These are phyloP conservation scores for Dicerorhinus sumatrensis DNA, from an alignment of 2,113 vertebrate species.

Conservation along the genomic window DNA sequence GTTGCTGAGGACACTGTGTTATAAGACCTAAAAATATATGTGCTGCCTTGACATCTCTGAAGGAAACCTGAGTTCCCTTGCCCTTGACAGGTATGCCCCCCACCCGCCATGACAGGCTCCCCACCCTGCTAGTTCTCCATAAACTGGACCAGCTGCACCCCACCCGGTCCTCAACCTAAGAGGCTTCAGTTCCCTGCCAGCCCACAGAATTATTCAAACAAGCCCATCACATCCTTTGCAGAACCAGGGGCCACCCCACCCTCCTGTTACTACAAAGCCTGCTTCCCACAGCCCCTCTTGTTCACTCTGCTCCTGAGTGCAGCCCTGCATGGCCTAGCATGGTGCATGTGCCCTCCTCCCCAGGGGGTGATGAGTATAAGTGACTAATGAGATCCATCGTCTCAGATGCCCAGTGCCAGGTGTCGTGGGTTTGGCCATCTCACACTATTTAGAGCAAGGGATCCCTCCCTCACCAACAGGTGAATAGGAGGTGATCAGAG, in stretches of 20 bases:
- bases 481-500: neutral
- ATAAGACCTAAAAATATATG: accelerated
- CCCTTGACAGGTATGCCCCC: accelerated
- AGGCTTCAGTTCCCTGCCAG: neutral
- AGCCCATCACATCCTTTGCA: accelerated
- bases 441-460: accelerated
- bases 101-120: accelerated
- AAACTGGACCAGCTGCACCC: accelerated
- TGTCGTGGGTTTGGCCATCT: accelerated
- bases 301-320: accelerated
- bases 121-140: accelerated
- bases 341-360: accelerated
- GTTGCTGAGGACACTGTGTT: accelerated
- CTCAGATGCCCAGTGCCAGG: neutral
- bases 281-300: accelerated
- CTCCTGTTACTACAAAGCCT: neutral
- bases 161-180: accelerated
- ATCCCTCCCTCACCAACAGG: neutral
- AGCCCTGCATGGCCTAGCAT: accelerated
- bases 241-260: neutral
- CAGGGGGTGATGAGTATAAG: accelerated
- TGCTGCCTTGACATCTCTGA: neutral
- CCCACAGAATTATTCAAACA: no score
- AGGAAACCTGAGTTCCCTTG: no score
- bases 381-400: accelerated